A percentile compares a stretch with the other conserved stretches of the same genome.
Conservation (phyloP, 2,888 invertebrate genomes). For the Cephalotes varians region DNA sequence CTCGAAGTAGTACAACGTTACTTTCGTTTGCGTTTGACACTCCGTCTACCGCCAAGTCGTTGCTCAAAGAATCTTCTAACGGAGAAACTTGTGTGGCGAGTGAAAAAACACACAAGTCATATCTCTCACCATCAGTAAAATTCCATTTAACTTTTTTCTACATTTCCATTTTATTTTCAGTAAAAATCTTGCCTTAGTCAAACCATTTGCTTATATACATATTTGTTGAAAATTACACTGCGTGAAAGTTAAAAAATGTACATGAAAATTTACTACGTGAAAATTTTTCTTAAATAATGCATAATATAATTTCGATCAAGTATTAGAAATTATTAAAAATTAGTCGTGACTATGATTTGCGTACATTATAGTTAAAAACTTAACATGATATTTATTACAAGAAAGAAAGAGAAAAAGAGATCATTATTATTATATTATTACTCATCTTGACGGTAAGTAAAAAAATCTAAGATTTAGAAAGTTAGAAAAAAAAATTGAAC, state of each 20-base stretch:
- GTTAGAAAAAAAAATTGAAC: background rate
- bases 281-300: background rate
- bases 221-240: background rate
- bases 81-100: slow-evolving; percentile 36
- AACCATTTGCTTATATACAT: background rate
- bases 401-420: too few species aligned
- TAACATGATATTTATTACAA: background rate
- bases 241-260: background rate
- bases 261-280: background rate
- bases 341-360: background rate
- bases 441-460: background rate
- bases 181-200: background rate
- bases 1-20: slow-evolving; percentile 34
- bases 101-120: slow-evolving; percentile 31
- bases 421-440: background rate
- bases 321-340: background rate
- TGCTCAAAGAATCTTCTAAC: slow-evolving; percentile 53
- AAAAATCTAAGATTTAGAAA: background rate
- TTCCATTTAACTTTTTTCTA: background rate
- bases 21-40: slow-evolving; percentile 46
- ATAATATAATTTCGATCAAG: background rate
- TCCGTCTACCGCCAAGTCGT: slow-evolving; percentile 37
- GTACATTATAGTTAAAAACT: background rate
- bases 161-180: background rate
- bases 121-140: slow-evolving; percentile 43